phyloP scores from a whole-genome alignment of 2,797 vertebrate species.

The Chaetodon trifasciatus region DNA sequence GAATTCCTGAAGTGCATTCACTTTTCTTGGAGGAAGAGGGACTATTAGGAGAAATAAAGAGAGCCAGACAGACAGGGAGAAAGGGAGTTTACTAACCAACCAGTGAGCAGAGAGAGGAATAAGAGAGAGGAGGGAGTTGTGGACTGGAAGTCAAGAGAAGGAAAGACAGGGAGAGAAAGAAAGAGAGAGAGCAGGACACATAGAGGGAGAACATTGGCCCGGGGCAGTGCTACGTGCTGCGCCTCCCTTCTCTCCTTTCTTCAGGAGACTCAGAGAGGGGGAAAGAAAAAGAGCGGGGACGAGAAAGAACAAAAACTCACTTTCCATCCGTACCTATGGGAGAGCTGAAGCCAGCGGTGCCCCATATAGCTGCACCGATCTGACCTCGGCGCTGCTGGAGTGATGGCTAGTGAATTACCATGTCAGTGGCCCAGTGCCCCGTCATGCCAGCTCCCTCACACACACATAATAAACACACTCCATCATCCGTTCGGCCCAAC shows the following conservation, averaged over 20 bases:
- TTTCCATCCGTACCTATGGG: slow-evolving; percentile 64
- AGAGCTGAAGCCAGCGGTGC: slow-evolving; percentile 52
- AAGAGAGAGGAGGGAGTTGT: slow-evolving; percentile 34
- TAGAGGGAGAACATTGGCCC: slow-evolving; percentile 73
- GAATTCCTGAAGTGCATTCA: slow-evolving; percentile 72
- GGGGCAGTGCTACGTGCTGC: slow-evolving; percentile 65
- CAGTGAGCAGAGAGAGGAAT: slow-evolving; percentile 20
- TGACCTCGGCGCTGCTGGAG: slow-evolving; percentile 70
- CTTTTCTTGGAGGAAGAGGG: slow-evolving; percentile 59
- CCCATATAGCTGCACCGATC: slow-evolving; percentile 74
- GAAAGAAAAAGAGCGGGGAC: slow-evolving; percentile 46
- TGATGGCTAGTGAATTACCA: slow-evolving; percentile 77
- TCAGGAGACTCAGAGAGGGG: slow-evolving; percentile 56
- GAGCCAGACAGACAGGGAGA: slow-evolving; percentile 48
- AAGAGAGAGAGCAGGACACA: slow-evolving; percentile 58
- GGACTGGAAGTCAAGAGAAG: slow-evolving; percentile 38
- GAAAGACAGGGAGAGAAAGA: slow-evolving; percentile 36
- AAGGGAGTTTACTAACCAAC: slow-evolving; percentile 28
- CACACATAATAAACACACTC: slow-evolving; percentile 87
- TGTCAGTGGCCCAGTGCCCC: slow-evolving; percentile 76
- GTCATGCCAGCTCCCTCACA: slow-evolving; percentile 66
- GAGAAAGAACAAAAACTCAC: slow-evolving; percentile 67
- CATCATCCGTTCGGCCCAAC: slow-evolving; percentile 85
- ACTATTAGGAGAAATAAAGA: slow-evolving; percentile 64
- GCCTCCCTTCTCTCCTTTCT: slow-evolving; percentile 64